Percentiles rank a stretch among this genome's conserved stretches.
Evolutionary conservation across 2,113 vertebrate species (phyloP).

Genomic region (Camarhynchus parvulus): DNA sequence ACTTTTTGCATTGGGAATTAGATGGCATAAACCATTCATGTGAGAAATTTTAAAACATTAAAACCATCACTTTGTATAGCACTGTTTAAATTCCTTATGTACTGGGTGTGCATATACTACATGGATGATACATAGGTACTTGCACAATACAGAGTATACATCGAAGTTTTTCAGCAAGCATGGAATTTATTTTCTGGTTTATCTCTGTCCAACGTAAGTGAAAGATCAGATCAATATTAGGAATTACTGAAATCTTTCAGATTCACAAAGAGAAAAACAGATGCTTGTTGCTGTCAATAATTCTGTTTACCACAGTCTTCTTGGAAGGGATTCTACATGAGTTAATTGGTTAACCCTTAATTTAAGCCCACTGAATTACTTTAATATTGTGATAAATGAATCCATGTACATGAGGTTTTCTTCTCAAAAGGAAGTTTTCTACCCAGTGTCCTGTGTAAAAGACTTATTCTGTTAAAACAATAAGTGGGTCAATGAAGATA

Average conservation of each 20-base stretch:
- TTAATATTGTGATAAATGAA: background rate
- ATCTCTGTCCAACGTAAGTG: background rate
- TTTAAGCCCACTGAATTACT: background rate
- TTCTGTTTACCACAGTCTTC: background rate
- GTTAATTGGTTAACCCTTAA: background rate
- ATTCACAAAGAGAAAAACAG: background rate
- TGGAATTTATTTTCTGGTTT: background rate
- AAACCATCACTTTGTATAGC: background rate
- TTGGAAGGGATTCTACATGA: background rate
- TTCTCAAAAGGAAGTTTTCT: background rate
- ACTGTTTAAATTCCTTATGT: background rate
- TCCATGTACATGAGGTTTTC: background rate
- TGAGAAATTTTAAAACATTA: background rate
- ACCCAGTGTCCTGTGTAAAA: background rate
- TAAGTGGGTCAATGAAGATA: background rate
- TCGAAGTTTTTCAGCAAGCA: background rate
- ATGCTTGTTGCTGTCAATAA: background rate
- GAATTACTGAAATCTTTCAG: background rate
- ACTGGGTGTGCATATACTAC: background rate
- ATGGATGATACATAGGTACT: accelerated
- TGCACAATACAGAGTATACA: background rate
- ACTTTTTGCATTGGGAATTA: background rate
- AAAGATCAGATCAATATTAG: background rate
- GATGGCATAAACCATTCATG: background rate
- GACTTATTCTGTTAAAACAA: background rate